Base-by-base conservation (phyloP, 2,113 vertebrate genomes). In the Crotalus helleri region DNA sequence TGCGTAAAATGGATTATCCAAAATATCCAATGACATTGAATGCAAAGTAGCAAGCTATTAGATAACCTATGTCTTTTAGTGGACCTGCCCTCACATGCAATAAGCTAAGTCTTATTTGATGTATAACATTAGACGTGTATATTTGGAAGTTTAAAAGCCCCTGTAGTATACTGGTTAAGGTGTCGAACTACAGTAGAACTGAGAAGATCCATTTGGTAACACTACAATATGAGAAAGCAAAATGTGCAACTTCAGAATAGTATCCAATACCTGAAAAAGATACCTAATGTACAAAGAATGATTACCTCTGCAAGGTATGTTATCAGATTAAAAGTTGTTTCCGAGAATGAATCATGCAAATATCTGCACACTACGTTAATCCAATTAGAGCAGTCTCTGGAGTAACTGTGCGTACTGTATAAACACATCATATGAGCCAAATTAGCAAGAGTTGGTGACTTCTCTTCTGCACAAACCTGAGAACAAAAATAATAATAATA, bases 351-450 rank as follows among this genome's bases (percentile, higher is more conserved):
- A 94, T 99, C 99, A 1, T 99, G 99, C 93, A 99, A 97, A 91
- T 99, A 99, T 95, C 99, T 97, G 93, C 99, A 99, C 64, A 99
- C 99, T 26, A 99, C 99, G 0, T 99, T 99, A 97, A 99, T 99
- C 99, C 99, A 99, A 98, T 99, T 99, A 54, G 98, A 97, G 93
- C 98, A 99, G 97, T 99, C 99, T 46, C 99, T 98, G 74, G 99
- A 99, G n/a, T 99, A 99, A 91, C 98, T 99, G 97, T 99, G 99
- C 0, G 99, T 98, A 51, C 99, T 99, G 95, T 99, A 99, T 87
- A 99, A 97, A 94, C 98, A 99, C 99, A 99, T 99, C 99, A 99
- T 99, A 95, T 99, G 99, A 24, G 99, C 99, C 96, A 99, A 97
- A 95, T 99, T 99, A 94, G 99, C 98, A 29, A 99, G 98, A 0